Evolutionary conservation across 2,888 invertebrate species (phyloP).

Genomic region (Digitonthophagus gazella): DNA sequence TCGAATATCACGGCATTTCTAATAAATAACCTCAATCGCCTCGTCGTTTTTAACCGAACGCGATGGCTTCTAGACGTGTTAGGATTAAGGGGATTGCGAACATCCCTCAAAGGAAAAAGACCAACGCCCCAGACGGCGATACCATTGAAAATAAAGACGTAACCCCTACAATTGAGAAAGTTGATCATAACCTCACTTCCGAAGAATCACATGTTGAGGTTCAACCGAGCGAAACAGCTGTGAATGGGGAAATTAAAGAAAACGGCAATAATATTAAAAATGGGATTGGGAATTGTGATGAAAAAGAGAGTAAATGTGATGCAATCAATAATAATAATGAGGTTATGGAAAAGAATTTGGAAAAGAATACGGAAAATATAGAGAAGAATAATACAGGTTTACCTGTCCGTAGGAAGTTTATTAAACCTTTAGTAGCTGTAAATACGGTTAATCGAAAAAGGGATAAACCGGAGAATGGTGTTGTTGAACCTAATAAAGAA

Average conservation of each 20-base stretch:
- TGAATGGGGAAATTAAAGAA: background rate
- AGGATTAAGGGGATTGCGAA: slow-evolving; percentile 73
- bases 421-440: slow-evolving; percentile 38
- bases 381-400: slow-evolving; percentile 35
- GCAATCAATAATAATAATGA: background rate
- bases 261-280: background rate
- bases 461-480: slow-evolving; percentile 27
- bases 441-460: slow-evolving; percentile 34
- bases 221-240: slow-evolving; percentile 4
- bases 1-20: slow-evolving; percentile 24
- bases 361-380: slow-evolving; percentile 35
- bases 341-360: background rate
- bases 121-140: slow-evolving; percentile 41
- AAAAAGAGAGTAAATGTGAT: slow-evolving; percentile 1
- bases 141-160: slow-evolving; percentile 34
- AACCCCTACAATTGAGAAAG: slow-evolving; percentile 17
- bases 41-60: background rate
- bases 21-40: slow-evolving; percentile 12
- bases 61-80: slow-evolving; percentile 65
- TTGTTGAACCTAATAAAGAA: slow-evolving; percentile 33
- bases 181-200: slow-evolving; percentile 19
- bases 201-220: slow-evolving; percentile 23
- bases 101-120: slow-evolving; percentile 58
- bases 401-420: slow-evolving; percentile 35
- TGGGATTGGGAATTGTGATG: slow-evolving; percentile 1